Conservation (phyloP, 2,888 invertebrate genomes). For the Mesorhabditis spiculigera region DNA sequence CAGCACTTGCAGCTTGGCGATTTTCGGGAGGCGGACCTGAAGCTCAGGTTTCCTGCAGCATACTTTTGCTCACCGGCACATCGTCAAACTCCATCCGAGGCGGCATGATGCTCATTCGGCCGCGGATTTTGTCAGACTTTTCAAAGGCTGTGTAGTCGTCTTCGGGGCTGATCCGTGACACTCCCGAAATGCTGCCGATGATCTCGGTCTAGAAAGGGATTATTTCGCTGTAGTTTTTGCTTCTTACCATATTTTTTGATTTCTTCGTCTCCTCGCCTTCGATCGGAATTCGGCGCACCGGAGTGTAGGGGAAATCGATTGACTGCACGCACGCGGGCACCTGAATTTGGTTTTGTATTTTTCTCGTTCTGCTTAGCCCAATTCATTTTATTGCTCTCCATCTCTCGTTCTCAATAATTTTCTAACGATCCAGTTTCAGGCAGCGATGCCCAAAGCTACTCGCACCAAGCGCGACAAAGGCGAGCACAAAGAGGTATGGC, state of each 20-base stretch:
- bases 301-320: not conserved
- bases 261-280: too few species aligned
- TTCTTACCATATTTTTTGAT: not conserved
- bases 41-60: too few species aligned
- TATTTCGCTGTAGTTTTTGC: not conserved
- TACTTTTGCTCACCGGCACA: not conserved
- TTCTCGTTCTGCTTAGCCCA: too few species aligned
- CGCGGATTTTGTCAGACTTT: not conserved
- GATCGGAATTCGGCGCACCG: too few species aligned
- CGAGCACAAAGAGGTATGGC: too few species aligned
- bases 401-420: too few species aligned
- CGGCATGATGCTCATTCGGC: not conserved
- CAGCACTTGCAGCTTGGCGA: too few species aligned
- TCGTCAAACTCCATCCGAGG: not conserved
- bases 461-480: too few species aligned
- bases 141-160: slow-evolving; percentile 2
- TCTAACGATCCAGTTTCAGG: too few species aligned
- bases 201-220: not conserved
- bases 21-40: too few species aligned
- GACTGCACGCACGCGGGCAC: not conserved
- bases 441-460: too few species aligned
- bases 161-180: not conserved
- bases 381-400: too few species aligned
- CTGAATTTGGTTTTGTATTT: not conserved
- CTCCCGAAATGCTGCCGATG: not conserved